phyloP scores from a whole-genome alignment of 2,113 vertebrate species.

The Lepisosteus osseus region DNA sequence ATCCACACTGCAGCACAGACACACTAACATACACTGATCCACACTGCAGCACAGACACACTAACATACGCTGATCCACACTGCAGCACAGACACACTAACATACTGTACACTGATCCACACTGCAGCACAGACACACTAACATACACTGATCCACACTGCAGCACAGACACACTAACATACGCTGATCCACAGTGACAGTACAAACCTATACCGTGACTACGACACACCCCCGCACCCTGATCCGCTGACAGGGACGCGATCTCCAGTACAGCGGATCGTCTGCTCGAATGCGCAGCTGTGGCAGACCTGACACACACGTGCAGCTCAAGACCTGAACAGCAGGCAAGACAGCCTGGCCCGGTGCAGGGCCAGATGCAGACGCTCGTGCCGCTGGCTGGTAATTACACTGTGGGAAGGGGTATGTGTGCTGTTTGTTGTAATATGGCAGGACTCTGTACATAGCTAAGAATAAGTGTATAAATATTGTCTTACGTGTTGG shows the following conservation, averaged over 20 bases:
- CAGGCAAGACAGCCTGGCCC: no score
- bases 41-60: background rate
- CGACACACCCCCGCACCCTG: background rate
- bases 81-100: background rate
- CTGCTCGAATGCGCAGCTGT: no score
- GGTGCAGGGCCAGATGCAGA: no score
- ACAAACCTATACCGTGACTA: background rate
- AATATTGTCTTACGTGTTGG: background rate
- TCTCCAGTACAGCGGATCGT: no score
- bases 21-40: background rate
- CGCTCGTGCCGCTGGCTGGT: no score
- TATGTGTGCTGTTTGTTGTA: no score
- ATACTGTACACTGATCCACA: background rate
- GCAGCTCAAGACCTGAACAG: no score
- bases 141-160: background rate
- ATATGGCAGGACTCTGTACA: background rate
- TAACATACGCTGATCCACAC: background rate
- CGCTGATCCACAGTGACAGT: background rate
- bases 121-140: background rate
- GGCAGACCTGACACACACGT: no score
- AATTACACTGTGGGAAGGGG: no score
- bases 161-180: background rate
- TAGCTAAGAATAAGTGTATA: background rate
- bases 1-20: constrained; percentile 55
- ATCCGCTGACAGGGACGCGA: background rate